Conservation (phyloP, 2,888 invertebrate genomes). For the Synergus umbraculus region DNA sequence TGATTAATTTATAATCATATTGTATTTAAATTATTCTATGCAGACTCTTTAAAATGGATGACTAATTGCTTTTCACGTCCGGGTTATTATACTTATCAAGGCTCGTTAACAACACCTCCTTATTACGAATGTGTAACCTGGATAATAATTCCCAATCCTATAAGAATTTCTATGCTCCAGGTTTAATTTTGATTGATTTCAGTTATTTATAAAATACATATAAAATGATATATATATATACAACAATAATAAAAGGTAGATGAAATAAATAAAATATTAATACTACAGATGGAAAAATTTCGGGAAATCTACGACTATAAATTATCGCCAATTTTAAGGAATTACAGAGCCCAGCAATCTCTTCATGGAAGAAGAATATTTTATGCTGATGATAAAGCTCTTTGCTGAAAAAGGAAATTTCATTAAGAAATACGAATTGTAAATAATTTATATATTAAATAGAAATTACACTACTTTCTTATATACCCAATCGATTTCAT, state of each 20-base stretch:
- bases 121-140: slow-evolving; percentile 67
- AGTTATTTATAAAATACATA: neutral
- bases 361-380: slow-evolving; percentile 78
- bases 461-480: too few species aligned
- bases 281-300: slow-evolving; percentile 79
- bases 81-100: slow-evolving; percentile 67
- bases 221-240: neutral
- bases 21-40: neutral
- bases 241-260: neutral
- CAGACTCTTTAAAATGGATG: slow-evolving; percentile 64
- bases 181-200: slow-evolving; percentile 47
- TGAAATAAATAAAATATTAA: neutral
- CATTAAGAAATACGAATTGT: too few species aligned
- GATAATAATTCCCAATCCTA: slow-evolving; percentile 63
- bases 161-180: slow-evolving; percentile 64
- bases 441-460: too few species aligned
- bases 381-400: slow-evolving; percentile 69
- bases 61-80: slow-evolving; percentile 51
- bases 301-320: slow-evolving; percentile 78
- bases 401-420: slow-evolving; percentile 38
- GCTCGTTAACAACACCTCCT: slow-evolving; percentile 65
- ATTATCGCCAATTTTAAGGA: slow-evolving; percentile 78
- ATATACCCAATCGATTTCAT: neutral
- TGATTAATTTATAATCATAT: neutral
- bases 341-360: slow-evolving; percentile 79